A percentile compares a stretch with the other conserved stretches of the same genome.
Evolutionary conservation across 2,113 vertebrate species (phyloP).

Genomic region (Hemiprocne comata): DNA sequence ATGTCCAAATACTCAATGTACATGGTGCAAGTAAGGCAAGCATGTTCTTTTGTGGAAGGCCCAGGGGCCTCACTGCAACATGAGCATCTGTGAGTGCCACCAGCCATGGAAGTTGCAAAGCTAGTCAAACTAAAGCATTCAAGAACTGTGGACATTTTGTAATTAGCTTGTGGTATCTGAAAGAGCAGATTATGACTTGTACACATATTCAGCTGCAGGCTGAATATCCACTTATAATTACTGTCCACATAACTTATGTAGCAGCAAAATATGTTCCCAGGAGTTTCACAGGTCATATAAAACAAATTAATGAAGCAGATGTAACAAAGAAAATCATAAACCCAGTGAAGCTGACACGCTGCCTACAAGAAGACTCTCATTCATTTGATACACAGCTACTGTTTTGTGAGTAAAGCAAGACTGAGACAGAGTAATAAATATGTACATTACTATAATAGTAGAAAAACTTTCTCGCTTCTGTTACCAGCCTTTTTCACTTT

Average conservation of each 20-base stretch:
- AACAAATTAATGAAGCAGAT: slow-evolving; percentile 20
- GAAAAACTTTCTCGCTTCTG: background rate
- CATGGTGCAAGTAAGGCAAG: background rate
- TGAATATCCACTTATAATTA: background rate
- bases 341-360: background rate
- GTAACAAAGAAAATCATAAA: slow-evolving; percentile 20
- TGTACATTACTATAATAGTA: background rate
- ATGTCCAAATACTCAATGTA: background rate
- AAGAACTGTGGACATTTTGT: background rate
- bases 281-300: slow-evolving; percentile 2
- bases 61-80: background rate
- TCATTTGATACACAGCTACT: background rate
- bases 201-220: background rate
- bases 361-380: background rate
- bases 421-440: background rate
- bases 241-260: background rate
- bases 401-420: background rate
- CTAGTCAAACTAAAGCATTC: background rate
- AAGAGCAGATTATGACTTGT: background rate
- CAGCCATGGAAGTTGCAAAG: background rate
- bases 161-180: background rate
- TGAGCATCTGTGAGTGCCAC: background rate
- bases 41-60: background rate
- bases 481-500: background rate
- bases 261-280: background rate